Conservation (phyloP, 2,888 invertebrate genomes). For the Schizotus pectinicornis region DNA sequence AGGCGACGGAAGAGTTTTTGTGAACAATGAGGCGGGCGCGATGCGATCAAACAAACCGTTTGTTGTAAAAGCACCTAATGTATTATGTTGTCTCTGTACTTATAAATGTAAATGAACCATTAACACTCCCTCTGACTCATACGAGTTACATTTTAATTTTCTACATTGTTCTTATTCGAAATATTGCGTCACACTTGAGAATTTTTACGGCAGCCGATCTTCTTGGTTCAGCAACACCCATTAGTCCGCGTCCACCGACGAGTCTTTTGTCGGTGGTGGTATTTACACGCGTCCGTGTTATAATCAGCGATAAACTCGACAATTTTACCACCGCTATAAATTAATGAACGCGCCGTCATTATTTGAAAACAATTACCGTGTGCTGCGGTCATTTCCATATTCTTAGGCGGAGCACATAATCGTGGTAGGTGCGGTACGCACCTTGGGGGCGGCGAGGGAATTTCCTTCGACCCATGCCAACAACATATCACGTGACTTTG, state of each 20-base stretch:
- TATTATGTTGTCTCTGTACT: too few relatives aligned
- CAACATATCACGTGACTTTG: constrained; percentile 51
- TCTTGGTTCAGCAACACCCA: constrained; percentile 17
- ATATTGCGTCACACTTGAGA: constrained; percentile 17
- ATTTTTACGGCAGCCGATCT: constrained; percentile 15
- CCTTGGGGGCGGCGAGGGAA: constrained; percentile 7
- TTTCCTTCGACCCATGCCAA: constrained; percentile 33
- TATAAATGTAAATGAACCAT: too few relatives aligned
- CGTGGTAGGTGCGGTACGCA: constrained; percentile 15
- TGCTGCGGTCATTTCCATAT: constrained; percentile 38
- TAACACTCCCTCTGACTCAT: constrained; percentile 7
- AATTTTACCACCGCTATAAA: constrained; percentile 43
- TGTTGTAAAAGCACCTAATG: too few relatives aligned
- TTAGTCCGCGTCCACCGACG: constrained; percentile 9
- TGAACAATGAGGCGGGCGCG: too few relatives aligned
- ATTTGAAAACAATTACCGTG: constrained; percentile 39
- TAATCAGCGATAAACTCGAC: constrained; percentile 37
- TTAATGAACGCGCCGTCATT: constrained; percentile 38
- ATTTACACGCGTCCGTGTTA: constrained; percentile 14
- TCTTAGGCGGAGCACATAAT: constrained; percentile 32
- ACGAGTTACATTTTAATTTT: constrained; percentile 18
- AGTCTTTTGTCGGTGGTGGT: constrained; percentile 1
- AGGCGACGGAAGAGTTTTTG: too few relatives aligned
- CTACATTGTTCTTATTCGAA: constrained; percentile 21
- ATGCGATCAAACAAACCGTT: too few relatives aligned